Base-by-base conservation (phyloP, 2,113 vertebrate genomes). In the Myotis lucifugus region DNA sequence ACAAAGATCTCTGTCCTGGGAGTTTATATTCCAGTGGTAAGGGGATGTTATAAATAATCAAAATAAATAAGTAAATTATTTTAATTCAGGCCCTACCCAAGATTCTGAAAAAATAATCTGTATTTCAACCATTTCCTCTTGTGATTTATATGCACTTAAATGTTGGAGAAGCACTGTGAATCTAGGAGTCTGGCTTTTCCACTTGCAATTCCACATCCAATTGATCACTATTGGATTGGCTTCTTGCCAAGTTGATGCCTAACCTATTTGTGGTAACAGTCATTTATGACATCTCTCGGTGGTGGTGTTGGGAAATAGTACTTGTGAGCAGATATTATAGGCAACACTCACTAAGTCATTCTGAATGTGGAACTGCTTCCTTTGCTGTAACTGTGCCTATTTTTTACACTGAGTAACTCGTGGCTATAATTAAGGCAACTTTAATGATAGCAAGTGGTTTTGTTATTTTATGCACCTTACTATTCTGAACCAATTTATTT, bases 401-500 rank as follows among this genome's bases (percentile, higher is more conserved):
- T 90, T 78, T 50, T 96, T 86, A 78, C 25, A 88, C 34, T 29
- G 59, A 90, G 69, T 37, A 46, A n/a, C 46, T 50, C 25, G 13
- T 64, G 61, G 42, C 72, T 97, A 8, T 90, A 93, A 84, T 90
- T 96, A 93, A 87, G 61, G 37, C 54, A 69, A 87, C 27, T 96
- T 88, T 50, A 90, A 86, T 83, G 56, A 78, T 32, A 96, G 46
- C 34, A 42, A 64, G 88, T 88, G 73, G 64, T 96, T 94, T 87
- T 93, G 52, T 88, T 94, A 86, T 73, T 87, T 93, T 95, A 50
- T 27, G 14, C 46, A 74, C 32, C 21, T 96, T 61, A 48, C 72
- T 95, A 66, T 95, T 96, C 92, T 78, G 82, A n/a, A 76, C 18
- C 64, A 79, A 64, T 61, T 88, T 85, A 48, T 96, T 96, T 93